Percentiles rank a stretch among this genome's conserved stretches.
phyloP scores from a whole-genome alignment of 1,140 invertebrate species.

The Drosophila cardini region DNA sequence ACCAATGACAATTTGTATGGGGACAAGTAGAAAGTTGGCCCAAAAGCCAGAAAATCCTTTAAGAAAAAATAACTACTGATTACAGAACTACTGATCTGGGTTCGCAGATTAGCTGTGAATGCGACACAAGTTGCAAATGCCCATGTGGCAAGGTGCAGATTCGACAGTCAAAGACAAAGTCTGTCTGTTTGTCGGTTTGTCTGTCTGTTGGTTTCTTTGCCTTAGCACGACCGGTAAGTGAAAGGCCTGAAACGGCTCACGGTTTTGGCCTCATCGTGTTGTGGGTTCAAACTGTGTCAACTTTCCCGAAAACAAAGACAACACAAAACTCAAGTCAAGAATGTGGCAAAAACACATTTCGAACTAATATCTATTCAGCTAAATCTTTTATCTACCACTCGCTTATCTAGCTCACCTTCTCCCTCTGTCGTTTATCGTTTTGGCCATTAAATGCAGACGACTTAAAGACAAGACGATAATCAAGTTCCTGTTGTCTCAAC shows the following conservation, averaged over 20 bases:
- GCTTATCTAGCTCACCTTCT: slow-evolving; percentile 14
- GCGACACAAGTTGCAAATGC: no score
- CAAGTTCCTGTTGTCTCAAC: slow-evolving; percentile 18
- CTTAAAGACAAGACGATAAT: slow-evolving; percentile 53
- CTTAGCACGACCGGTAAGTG: slow-evolving; percentile 56
- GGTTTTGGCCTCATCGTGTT: slow-evolving; percentile 60
- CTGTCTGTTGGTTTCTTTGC: not conserved
- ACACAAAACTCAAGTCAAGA: slow-evolving; percentile 46
- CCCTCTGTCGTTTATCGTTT: slow-evolving; percentile 52
- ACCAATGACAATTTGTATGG: slow-evolving; percentile 51
- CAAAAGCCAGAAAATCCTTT: slow-evolving; percentile 26
- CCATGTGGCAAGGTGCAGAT: slow-evolving; percentile 66
- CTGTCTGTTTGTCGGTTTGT: not conserved
- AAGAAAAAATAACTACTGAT: not conserved
- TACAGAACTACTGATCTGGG: not conserved
- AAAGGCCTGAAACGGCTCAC: slow-evolving; percentile 69
- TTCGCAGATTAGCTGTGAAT: not conserved
- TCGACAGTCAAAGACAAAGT: not conserved
- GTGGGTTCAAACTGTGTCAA: slow-evolving; percentile 75
- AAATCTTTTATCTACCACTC: slow-evolving; percentile 1
- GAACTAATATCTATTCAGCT: slow-evolving; percentile 1
- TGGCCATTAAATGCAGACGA: slow-evolving; percentile 75
- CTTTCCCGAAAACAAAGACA: slow-evolving; percentile 65
- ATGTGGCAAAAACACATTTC: slow-evolving; percentile 47
- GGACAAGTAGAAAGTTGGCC: slow-evolving; percentile 52